Evolutionary conservation across 2,888 invertebrate genomes (phyloP).

Genomic region (Trichacis sp.): DNA sequence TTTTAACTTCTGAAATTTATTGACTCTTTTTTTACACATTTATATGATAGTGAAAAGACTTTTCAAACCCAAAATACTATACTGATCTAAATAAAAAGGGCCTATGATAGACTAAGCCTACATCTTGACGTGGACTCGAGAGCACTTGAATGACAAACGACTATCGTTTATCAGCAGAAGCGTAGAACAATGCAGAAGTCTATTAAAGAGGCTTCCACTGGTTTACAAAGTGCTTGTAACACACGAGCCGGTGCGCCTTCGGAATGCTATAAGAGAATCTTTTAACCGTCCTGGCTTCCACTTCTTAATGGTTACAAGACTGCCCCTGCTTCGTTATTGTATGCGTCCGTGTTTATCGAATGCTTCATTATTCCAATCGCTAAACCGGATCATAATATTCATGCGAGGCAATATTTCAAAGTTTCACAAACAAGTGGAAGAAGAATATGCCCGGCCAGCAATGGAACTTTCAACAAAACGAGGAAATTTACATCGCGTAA

Average conservation of each 20-base stretch:
- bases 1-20: too few relatives aligned
- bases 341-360: slow-evolving; percentile 2
- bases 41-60: too few relatives aligned
- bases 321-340: slow-evolving; percentile 6
- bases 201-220: slow-evolving; percentile 4
- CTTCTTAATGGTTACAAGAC: slow-evolving; percentile 9
- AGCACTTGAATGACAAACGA: slow-evolving; percentile 55
- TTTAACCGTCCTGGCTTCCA: slow-evolving; percentile 4
- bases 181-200: slow-evolving; percentile 54
- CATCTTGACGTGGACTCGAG: slow-evolving; percentile 31
- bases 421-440: not conserved
- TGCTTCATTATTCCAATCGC: slow-evolving; percentile 7
- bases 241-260: slow-evolving; percentile 10
- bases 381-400: slow-evolving; percentile 10
- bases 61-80: too few relatives aligned
- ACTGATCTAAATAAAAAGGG: not conserved
- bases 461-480: not conserved
- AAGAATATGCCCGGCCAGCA: not conserved
- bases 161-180: slow-evolving; percentile 55
- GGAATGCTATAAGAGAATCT: slow-evolving; percentile 5
- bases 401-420: slow-evolving; percentile 2
- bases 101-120: not conserved
- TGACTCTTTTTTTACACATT: too few relatives aligned
- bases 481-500: slow-evolving; percentile 4
- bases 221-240: slow-evolving; percentile 11